A percentile compares a stretch with the other conserved stretches of the same genome.
phyloP scores from a whole-genome alignment of 2,797 vertebrate genomes.

The Cryptoblepharus egeriae region DNA sequence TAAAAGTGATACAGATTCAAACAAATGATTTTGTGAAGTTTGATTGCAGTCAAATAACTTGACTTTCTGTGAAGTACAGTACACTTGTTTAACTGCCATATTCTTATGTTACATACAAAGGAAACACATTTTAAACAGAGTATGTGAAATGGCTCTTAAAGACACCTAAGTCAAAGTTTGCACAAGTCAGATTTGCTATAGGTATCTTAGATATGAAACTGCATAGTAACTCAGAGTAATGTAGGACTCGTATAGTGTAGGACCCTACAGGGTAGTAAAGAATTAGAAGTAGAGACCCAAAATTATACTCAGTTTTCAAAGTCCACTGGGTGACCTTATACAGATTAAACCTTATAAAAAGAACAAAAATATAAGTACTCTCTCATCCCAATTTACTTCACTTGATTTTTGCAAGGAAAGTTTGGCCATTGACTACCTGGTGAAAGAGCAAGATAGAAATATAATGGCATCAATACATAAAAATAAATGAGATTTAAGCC shows the following conservation, averaged over 20 bases:
- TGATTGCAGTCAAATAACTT: not conserved
- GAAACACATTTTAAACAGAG: not conserved
- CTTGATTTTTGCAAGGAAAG: not conserved
- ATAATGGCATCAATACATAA: not conserved
- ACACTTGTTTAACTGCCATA: not conserved
- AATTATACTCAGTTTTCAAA: not conserved
- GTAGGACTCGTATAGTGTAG: too few species aligned
- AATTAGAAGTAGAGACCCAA: too few species aligned
- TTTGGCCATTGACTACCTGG: not conserved
- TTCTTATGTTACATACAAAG: not conserved
- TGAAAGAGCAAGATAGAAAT: not conserved
- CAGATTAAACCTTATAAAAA: too few species aligned
- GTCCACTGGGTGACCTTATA: not conserved
- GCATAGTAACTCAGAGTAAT: not conserved
- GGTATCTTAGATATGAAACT: not conserved
- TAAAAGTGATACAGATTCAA: slow-evolving; percentile 35
- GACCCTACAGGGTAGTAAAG: too few species aligned
- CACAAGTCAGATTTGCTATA: not conserved
- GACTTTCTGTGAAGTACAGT: not conserved
- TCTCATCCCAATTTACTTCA: not conserved
- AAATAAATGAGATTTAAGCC: not conserved
- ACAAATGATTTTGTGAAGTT: not conserved
- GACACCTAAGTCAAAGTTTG: not conserved
- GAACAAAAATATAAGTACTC: too few species aligned
- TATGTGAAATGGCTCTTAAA: not conserved